Percentiles rank a stretch among this genome's conserved stretches.
Conservation (phyloP, 2,797 vertebrate species). For the Tiaroga cobitis region DNA sequence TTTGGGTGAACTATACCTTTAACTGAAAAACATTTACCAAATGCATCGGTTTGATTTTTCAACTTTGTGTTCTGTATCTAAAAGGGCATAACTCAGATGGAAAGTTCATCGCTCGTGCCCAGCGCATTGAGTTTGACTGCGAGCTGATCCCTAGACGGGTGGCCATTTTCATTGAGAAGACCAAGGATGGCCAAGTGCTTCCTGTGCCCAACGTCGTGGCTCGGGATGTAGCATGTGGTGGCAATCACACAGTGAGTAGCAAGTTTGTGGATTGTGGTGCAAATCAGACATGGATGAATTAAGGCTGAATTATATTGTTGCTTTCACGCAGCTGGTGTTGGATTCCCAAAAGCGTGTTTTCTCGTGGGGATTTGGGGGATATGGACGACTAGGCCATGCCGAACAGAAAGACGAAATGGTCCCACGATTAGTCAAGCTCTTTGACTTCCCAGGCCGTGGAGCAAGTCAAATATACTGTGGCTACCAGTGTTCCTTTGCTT, state of each 20-base stretch:
- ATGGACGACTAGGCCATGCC: constrained; percentile 91
- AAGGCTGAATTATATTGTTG: background rate
- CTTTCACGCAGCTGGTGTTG: constrained; percentile 82
- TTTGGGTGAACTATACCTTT: too few species aligned
- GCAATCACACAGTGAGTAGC: constrained; percentile 89
- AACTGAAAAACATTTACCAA: background rate
- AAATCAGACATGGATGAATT: background rate
- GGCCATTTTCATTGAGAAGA: constrained; percentile 96
- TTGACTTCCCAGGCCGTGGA: constrained; percentile 93
- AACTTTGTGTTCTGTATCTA: background rate
- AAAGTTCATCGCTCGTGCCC: constrained; percentile 94
- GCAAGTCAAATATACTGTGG: constrained; percentile 89
- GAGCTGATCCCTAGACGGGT: constrained; percentile 92
- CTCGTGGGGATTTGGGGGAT: constrained; percentile 96
- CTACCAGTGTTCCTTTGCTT: constrained; percentile 93
- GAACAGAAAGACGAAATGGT: constrained; percentile 99
- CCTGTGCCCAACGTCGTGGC: constrained; percentile 95
- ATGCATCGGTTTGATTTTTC: background rate
- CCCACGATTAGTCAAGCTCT: constrained; percentile 92
- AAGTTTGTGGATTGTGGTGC: background rate
- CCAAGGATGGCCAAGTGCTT: constrained; percentile 92
- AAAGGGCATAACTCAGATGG: constrained; percentile 96
- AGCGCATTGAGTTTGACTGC: constrained; percentile 96
- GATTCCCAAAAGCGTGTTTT: constrained; percentile 97
- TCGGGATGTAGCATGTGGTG: constrained; percentile 89